These are phyloP conservation scores for Epistrophe eligans DNA, from an alignment of 2,888 invertebrate species.

Conservation along the genomic window DNA sequence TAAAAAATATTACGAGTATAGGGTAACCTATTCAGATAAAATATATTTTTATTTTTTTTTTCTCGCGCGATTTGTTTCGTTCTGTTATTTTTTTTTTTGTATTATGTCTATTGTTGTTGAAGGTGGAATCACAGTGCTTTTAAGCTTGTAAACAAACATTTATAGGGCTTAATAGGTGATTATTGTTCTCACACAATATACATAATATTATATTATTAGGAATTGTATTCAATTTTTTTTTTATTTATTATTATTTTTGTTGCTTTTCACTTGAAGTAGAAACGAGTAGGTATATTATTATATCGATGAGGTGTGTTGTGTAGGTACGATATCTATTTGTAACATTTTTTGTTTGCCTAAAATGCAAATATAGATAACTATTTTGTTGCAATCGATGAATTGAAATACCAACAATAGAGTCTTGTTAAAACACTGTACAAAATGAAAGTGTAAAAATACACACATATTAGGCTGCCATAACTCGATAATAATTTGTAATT, in stretches of 20 bases:
- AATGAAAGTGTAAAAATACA: background rate
- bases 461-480: background rate
- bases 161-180: conserved; percentile 60
- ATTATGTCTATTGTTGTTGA: background rate
- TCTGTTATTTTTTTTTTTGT: background rate
- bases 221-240: background rate
- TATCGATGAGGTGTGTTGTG: conserved; percentile 35
- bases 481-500: background rate
- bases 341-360: conserved; percentile 28
- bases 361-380: conserved; percentile 35
- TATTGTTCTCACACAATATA: conserved; percentile 32
- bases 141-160: conserved; percentile 56
- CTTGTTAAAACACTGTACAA: background rate
- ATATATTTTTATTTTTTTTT: conserved; percentile 23
- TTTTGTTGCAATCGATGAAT: background rate
- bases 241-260: background rate
- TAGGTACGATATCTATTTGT: conserved; percentile 25
- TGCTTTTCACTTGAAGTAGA: conserved; percentile 10
- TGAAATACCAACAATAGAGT: background rate
- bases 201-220: conserved; percentile 9
- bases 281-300: background rate
- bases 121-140: conserved; percentile 40
- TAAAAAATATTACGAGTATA: background rate
- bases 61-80: conserved; percentile 16
- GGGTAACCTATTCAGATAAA: conserved; percentile 11